phyloP scores from a whole-genome alignment of 1,140 invertebrate genomes.

The Megalonaias nervosa region DNA sequence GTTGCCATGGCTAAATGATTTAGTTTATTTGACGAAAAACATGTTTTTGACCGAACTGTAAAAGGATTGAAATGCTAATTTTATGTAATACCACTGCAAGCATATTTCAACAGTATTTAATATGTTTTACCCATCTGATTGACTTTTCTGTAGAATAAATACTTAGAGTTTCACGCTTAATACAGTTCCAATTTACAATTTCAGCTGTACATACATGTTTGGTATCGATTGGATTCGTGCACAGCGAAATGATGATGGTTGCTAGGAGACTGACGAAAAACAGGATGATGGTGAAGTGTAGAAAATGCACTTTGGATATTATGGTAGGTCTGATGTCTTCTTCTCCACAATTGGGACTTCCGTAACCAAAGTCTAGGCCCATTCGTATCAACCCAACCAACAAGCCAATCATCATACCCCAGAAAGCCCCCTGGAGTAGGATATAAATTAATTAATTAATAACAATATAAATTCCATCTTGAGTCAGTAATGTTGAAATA shows the following conservation, averaged over 20 bases:
- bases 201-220: slow-evolving; percentile 58
- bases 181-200: not conserved
- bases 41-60: no score
- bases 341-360: slow-evolving; percentile 58
- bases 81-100: no score
- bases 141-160: no score
- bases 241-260: slow-evolving; percentile 58
- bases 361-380: slow-evolving; percentile 66
- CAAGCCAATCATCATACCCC: slow-evolving; percentile 74
- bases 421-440: slow-evolving; percentile 74
- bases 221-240: slow-evolving; percentile 56
- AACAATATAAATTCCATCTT: no score
- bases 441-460: not conserved
- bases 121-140: no score
- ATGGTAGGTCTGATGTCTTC: slow-evolving; percentile 57
- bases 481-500: no score
- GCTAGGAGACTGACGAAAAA: slow-evolving; percentile 63
- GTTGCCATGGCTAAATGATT: no score
- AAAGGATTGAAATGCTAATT: no score
- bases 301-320: slow-evolving; percentile 67
- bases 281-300: slow-evolving; percentile 69
- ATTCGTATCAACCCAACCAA: slow-evolving; percentile 71
- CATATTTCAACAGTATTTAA: no score
- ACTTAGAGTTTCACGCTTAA: not conserved
- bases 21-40: no score